Evolutionary conservation across 2,797 vertebrate species (phyloP).

Genomic region (Spinibarbus caldwelli): DNA sequence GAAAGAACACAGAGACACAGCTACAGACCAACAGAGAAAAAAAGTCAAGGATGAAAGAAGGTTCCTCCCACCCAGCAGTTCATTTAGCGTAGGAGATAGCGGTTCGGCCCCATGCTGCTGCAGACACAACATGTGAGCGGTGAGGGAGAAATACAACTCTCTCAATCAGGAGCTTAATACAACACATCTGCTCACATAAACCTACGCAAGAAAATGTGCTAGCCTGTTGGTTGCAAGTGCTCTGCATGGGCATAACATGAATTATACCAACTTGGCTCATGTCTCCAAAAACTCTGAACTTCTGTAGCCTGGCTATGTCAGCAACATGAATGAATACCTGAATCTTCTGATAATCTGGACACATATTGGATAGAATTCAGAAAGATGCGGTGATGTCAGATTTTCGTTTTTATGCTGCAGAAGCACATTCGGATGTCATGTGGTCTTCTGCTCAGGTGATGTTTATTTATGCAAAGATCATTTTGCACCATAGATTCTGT

Average conservation of each 20-base stretch:
- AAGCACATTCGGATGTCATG: slow-evolving; percentile 33
- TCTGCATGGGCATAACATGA: slow-evolving; percentile 20
- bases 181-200: slow-evolving; percentile 21
- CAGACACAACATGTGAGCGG: not conserved
- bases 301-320: slow-evolving; percentile 29
- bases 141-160: slow-evolving; percentile 10
- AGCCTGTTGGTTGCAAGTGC: not conserved
- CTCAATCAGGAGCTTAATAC: slow-evolving; percentile 26
- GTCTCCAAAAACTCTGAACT: slow-evolving; percentile 13
- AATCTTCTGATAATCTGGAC: slow-evolving; percentile 36
- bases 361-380: slow-evolving; percentile 18
- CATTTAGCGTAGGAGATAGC: too few species aligned
- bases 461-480: slow-evolving; percentile 48
- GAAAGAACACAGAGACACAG: too few species aligned
- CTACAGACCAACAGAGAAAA: too few species aligned
- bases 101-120: not conserved
- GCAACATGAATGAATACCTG: slow-evolving; percentile 31
- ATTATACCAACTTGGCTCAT: slow-evolving; percentile 21
- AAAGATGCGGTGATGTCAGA: slow-evolving; percentile 33
- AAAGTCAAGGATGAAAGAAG: too few species aligned
- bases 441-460: slow-evolving; percentile 29
- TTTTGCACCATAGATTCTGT: slow-evolving; percentile 9
- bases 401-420: slow-evolving; percentile 36
- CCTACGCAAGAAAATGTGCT: not conserved
- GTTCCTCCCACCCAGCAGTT: too few species aligned